A percentile compares a stretch with the other conserved stretches of the same genome.
Conservation (phyloP, 2,797 vertebrate species). For the Nasua narica region DNA sequence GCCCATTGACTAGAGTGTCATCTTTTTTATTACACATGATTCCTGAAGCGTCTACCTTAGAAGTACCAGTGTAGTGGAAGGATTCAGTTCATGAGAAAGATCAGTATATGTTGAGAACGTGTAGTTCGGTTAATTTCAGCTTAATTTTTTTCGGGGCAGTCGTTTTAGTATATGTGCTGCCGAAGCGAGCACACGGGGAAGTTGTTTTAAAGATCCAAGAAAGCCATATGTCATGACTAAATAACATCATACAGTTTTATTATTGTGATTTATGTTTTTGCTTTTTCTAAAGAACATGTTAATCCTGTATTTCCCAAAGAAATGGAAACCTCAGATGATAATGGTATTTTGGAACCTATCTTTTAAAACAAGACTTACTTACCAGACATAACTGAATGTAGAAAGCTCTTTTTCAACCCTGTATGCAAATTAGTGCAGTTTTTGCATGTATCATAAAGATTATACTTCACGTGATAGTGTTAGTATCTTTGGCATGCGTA, state of each 20-base stretch:
- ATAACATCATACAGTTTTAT: conserved; percentile 30
- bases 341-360: conserved; percentile 34
- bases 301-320: conserved; percentile 54
- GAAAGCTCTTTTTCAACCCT: conserved; percentile 57
- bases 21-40: conserved; percentile 59
- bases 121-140: conserved; percentile 39
- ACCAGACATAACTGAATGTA: conserved; percentile 61
- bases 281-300: conserved; percentile 35
- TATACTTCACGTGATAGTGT: conserved; percentile 19
- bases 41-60: conserved; percentile 57
- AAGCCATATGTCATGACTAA: conserved; percentile 44
- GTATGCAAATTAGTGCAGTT: conserved; percentile 24
- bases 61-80: conserved; percentile 10
- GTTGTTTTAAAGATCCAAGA: conserved; percentile 39
- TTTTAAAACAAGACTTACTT: conserved; percentile 56
- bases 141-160: conserved; percentile 38
- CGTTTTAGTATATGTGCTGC: too few species aligned
- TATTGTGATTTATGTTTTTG: conserved; percentile 40
- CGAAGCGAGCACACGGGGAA: too few species aligned
- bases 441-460: conserved; percentile 68
- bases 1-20: conserved; percentile 19
- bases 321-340: conserved; percentile 41
- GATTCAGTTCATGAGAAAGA: conserved; percentile 41
- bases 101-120: conserved; percentile 17
- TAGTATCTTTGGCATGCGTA: conserved; percentile 64